Evolutionary conservation across 92 coral and sea anemone genomes (phyloP), one percentile per base, ranked within the genome.

Genomic region (Palythoa grandis): DNA sequence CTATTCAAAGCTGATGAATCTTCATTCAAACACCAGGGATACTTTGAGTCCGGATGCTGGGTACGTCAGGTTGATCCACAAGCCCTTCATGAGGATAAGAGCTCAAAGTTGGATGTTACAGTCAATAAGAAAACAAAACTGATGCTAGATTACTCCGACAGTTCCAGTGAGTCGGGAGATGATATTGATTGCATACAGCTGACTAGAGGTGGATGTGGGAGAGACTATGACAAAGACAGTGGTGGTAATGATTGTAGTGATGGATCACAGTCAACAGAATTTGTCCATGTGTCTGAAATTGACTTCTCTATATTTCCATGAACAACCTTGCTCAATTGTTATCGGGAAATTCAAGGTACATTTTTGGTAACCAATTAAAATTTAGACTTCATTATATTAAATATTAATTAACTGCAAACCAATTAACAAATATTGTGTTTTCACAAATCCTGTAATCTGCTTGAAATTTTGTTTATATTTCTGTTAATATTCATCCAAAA

Each of bases 11-110:
- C 11, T 63, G 25, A 63, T n/a, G 1, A 63, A 3, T 11, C 47
- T 69, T 69, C 6, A 13, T 69, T 69, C 65, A 24, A 65, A 76
- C 67, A 12, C 23, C 24, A 94, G 99, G 99, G 96, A 10, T 96
- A 91, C 86, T 97, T 97, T 77, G 91, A 92, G 68, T 65, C 88
- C 4, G 99, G 99, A 4, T 97, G 99, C 63, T 97, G 98, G 98
- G 98, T 97, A 35, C 92, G 99, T 16, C 97, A 95, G 76, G 88
- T 91, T 47, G 89, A 82, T 77, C 83, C 72, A 50, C 88, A 70
- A 39, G 22, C 84, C 52, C 58, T 24, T 43, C 29, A 61, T 72
- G 83, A 40, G 39, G 88, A 16, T 8, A 24, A 66, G 7, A 60
- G 23, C 52, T 60, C 52, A 11, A 77, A 79, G n/a, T 50, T 35